These are phyloP conservation scores for Onychostoma macrolepis DNA, from an alignment of 2,113 vertebrate species.

Conservation along the genomic window DNA sequence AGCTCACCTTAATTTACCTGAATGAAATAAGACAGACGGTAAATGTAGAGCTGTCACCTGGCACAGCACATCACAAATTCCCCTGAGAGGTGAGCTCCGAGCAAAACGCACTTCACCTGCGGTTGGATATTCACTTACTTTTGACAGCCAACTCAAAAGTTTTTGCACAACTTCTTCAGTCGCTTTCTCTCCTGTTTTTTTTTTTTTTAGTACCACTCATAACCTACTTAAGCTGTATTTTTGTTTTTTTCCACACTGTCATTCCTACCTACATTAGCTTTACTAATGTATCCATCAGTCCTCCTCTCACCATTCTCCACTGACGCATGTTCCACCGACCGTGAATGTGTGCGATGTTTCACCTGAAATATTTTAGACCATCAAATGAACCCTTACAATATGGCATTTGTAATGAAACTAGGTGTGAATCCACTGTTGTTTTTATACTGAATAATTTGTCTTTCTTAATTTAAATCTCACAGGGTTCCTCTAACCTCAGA, in stretches of 20 bases:
- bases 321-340: neutral
- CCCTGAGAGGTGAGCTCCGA: conserved; percentile 19
- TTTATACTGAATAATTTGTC: neutral
- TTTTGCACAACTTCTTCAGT: conserved; percentile 8
- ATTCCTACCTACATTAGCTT: conserved; percentile 7
- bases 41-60: conserved; percentile 21
- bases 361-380: neutral
- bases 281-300: neutral
- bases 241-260: neutral
- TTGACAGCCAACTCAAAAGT: conserved; percentile 7
- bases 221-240: conserved; percentile 17
- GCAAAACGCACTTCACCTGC: neutral
- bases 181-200: neutral
- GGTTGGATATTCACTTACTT: neutral
- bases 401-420: neutral
- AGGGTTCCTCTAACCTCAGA: neutral
- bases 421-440: neutral
- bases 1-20: conserved; percentile 25
- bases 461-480: neutral
- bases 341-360: neutral
- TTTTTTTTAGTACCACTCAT: neutral
- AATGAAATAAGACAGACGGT: conserved; percentile 26
- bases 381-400: neutral
- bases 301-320: neutral
- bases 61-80: conserved; percentile 23